Conservation (phyloP, 2,888 invertebrate genomes). For the Eupithecia dodoneata region DNA sequence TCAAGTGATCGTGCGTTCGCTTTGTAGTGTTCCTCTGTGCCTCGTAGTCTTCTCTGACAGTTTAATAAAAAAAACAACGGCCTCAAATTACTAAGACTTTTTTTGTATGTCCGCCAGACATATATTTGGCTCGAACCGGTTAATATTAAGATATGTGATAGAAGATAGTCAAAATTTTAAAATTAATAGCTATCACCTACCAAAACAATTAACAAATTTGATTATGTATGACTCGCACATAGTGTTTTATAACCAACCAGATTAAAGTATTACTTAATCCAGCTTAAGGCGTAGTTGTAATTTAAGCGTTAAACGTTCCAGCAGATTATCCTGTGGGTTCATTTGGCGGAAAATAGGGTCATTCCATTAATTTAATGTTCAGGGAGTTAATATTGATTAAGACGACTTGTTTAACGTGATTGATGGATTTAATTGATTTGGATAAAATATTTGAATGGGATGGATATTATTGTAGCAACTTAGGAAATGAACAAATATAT, state of each 20-base stretch:
- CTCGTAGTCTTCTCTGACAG: no score
- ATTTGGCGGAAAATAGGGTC: slow-evolving; percentile 60
- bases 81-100: no score
- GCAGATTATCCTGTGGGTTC: slow-evolving; percentile 46
- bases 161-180: no score
- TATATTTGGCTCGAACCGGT: no score
- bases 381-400: background rate
- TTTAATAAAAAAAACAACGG: no score
- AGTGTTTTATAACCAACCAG: background rate
- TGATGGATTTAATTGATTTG: slow-evolving; percentile 21
- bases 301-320: slow-evolving; percentile 62
- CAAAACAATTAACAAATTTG: background rate
- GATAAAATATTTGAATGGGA: background rate
- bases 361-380: slow-evolving; percentile 48
- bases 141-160: no score
- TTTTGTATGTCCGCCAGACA: no score
- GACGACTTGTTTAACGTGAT: slow-evolving; percentile 18
- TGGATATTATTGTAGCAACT: no score
- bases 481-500: no score
- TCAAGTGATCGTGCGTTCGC: no score
- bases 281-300: slow-evolving; percentile 37
- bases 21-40: no score
- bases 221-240: background rate
- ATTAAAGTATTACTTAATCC: background rate
- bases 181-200: background rate